Evolutionary conservation across 2,113 vertebrate genomes (phyloP).

Genomic region (Xiphophorus couchianus): DNA sequence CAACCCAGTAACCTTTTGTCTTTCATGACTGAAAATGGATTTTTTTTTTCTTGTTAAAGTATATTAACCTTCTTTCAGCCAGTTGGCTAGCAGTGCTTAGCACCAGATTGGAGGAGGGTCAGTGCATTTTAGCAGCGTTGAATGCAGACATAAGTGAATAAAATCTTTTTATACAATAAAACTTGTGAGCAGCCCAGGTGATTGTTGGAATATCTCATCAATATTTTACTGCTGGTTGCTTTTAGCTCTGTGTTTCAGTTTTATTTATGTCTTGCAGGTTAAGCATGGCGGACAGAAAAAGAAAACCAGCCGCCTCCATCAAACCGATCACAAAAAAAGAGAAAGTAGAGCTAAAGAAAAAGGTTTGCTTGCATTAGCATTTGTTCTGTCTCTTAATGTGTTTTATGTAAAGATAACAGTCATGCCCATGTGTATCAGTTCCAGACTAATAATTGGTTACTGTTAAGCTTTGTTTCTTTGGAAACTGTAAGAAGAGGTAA

Average conservation of each 20-base stretch:
- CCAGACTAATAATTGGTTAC: background rate
- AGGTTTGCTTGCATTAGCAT: conserved; percentile 57
- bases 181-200: background rate
- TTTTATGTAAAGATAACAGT: background rate
- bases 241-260: background rate
- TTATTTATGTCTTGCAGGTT: conserved; percentile 47
- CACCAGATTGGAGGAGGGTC: too few relatives aligned
- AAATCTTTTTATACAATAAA: background rate
- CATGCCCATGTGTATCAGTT: background rate
- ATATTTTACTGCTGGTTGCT: background rate
- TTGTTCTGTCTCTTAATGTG: background rate
- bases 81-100: background rate
- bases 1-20: background rate
- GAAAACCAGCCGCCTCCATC: conserved; percentile 71
- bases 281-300: conserved; percentile 83
- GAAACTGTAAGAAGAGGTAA: background rate
- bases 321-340: conserved; percentile 80
- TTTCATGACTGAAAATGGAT: background rate
- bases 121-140: too few relatives aligned
- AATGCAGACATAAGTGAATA: too few relatives aligned
- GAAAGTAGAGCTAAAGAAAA: conserved; percentile 81
- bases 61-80: too few relatives aligned
- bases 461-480: too few relatives aligned
- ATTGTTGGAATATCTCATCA: background rate
- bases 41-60: background rate